Percentiles rank a stretch among this genome's conserved stretches.
Evolutionary conservation across 2,113 vertebrate genomes (phyloP).

Genomic region (Aix galericulata): DNA sequence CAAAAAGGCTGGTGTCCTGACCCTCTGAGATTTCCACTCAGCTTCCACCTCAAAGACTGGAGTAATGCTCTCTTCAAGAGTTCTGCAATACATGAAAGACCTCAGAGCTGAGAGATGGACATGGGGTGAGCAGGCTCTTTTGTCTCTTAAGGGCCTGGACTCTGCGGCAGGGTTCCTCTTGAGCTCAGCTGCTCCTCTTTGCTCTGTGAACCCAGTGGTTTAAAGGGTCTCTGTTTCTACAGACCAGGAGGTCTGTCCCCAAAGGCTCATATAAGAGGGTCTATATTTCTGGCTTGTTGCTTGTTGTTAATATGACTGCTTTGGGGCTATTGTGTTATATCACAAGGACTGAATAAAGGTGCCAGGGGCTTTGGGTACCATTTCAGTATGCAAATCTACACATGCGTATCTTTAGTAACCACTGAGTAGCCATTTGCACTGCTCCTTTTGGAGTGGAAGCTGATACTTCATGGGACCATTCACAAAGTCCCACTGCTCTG

Average conservation of each 20-base stretch:
- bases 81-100: neutral
- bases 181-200: neutral
- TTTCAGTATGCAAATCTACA: neutral
- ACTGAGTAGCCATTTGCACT: neutral
- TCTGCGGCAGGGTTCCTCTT: neutral
- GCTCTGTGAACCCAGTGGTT: neutral
- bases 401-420: neutral
- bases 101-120: fast-evolving
- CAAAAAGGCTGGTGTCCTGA: neutral
- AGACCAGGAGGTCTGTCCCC: neutral
- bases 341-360: fast-evolving
- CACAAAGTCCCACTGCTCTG: neutral
- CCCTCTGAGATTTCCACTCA: neutral
- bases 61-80: neutral
- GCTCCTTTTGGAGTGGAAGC: neutral
- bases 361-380: neutral
- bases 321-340: neutral
- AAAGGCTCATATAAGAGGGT: neutral
- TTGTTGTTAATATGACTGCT: neutral
- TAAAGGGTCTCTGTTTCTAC: neutral
- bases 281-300: neutral
- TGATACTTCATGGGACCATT: neutral
- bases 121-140: neutral
- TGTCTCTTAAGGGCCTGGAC: neutral
- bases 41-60: neutral